These are phyloP conservation scores for Tichodroma muraria DNA, from an alignment of 2,113 vertebrate genomes.

Conservation along the genomic window DNA sequence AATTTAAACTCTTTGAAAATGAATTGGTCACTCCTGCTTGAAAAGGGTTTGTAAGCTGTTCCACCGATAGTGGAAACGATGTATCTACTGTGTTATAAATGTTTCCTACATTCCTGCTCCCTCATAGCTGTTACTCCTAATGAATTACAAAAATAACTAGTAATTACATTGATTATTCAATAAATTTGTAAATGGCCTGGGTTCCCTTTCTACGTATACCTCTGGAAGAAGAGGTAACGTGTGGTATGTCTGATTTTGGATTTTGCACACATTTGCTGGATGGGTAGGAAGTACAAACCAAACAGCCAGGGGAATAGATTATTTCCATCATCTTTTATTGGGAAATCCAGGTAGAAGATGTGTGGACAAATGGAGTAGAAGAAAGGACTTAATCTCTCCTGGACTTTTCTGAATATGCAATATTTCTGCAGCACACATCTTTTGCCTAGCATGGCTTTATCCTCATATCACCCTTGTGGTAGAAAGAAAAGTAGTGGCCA, in stretches of 20 bases:
- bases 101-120: not conserved
- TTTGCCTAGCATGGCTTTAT: not conserved
- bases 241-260: not conserved
- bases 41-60: not conserved
- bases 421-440: not conserved
- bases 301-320: not conserved
- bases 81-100: not conserved
- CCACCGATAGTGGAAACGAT: not conserved
- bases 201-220: not conserved
- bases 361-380: not conserved
- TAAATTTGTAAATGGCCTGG: not conserved
- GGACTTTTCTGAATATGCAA: not conserved
- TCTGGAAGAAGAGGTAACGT: not conserved
- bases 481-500: not conserved
- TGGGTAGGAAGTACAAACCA: not conserved
- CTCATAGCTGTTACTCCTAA: not conserved
- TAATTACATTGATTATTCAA: not conserved
- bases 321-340: not conserved
- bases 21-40: not conserved
- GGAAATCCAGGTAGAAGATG: not conserved
- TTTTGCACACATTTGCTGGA: not conserved
- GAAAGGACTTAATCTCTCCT: fast-evolving
- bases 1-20: not conserved
- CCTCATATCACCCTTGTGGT: not conserved
- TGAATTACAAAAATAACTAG: not conserved